A percentile compares a stretch with the other conserved stretches of the same genome.
Evolutionary conservation across 1,140 invertebrate genomes (phyloP).

Genomic region (Proales similis): DNA sequence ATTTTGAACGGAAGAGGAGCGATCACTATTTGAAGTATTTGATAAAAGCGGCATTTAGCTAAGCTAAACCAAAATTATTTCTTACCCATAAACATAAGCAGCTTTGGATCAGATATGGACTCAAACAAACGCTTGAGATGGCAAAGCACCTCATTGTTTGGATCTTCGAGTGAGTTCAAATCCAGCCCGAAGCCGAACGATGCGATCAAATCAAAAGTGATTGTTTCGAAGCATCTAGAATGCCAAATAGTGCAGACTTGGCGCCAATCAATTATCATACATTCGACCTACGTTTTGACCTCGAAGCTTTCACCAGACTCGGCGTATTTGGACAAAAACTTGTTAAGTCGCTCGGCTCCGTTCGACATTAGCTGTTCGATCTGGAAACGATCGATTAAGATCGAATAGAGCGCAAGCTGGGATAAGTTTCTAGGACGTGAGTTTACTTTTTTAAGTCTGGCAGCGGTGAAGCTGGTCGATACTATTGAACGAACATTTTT

Average conservation of each 20-base stretch:
- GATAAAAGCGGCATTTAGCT: not conserved
- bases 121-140: conserved; percentile 3
- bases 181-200: conserved; percentile 40
- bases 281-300: conserved; percentile 11
- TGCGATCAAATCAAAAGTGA: conserved; percentile 45
- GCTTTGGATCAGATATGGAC: not conserved
- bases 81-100: not conserved
- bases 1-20: conserved; percentile 18
- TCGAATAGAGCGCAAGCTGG: no score
- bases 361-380: conserved; percentile 32
- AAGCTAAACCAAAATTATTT: conserved; percentile 41
- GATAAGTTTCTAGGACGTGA: no score
- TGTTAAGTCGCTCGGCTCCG: not conserved
- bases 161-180: conserved; percentile 40
- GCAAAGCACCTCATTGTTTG: conserved; percentile 38
- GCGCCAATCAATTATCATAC: no score
- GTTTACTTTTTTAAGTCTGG: conserved; percentile 41
- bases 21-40: not conserved
- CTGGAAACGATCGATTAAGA: no score
- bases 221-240: not conserved
- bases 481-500: conserved; percentile 42
- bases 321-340: not conserved
- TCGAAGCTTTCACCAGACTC: conserved; percentile 9
- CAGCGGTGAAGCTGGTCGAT: conserved; percentile 41
- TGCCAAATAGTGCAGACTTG: not conserved